phyloP scores from a whole-genome alignment of 1,140 invertebrate genomes.

The Globodera ellingtonae region DNA sequence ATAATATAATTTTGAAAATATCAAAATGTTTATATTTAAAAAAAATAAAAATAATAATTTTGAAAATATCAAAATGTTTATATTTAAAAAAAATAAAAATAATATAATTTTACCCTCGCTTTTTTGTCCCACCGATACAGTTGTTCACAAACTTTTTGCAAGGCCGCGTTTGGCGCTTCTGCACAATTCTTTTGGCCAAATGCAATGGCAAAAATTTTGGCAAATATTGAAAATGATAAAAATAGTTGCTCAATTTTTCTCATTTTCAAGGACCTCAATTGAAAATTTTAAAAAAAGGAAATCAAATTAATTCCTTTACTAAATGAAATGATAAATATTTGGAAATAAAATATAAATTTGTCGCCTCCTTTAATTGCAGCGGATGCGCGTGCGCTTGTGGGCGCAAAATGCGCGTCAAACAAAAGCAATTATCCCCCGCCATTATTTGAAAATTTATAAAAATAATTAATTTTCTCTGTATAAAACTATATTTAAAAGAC shows the following conservation, averaged over 20 bases:
- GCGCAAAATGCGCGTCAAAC: too few species aligned
- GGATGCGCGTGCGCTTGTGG: too few species aligned
- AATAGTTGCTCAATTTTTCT: not conserved
- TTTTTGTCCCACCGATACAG: constrained; percentile 55
- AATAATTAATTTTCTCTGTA: too few species aligned
- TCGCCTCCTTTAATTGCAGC: too few species aligned
- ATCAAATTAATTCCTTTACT: too few species aligned
- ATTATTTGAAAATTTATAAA: too few species aligned
- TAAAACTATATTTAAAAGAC: too few species aligned
- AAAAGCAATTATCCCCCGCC: too few species aligned
- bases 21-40: too few species aligned
- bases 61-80: not conserved
- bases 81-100: not conserved
- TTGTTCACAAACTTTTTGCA: constrained; percentile 56
- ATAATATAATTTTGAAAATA: not conserved
- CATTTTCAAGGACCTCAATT: not conserved
- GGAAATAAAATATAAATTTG: too few species aligned
- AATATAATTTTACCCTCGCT: constrained; percentile 42
- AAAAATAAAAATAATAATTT: not conserved
- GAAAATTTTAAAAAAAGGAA: too few species aligned
- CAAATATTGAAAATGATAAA: not conserved
- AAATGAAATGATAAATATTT: too few species aligned
- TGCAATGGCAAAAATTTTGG: not conserved
- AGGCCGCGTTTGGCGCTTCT: constrained; percentile 47
- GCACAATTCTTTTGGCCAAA: constrained; percentile 48